Percentiles rank a stretch among this genome's conserved stretches.
Evolutionary conservation across 2,113 vertebrate genomes (phyloP).

Genomic region (Bagarius yarrelli): DNA sequence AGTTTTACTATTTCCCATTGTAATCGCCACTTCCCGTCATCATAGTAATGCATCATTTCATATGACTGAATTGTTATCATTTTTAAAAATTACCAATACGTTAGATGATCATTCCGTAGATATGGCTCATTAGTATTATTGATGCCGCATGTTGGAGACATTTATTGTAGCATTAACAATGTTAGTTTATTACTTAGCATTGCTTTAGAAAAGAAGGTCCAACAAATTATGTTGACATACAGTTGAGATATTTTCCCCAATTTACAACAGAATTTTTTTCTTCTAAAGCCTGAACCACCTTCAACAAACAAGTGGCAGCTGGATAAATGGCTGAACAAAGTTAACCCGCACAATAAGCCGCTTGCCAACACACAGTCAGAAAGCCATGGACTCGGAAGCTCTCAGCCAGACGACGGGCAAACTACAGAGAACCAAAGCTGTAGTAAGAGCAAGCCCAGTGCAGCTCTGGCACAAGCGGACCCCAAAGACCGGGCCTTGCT

Average conservation of each 20-base stretch:
- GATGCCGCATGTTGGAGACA: slow-evolving; percentile 10
- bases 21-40: slow-evolving; percentile 46
- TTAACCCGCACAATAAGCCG: slow-evolving; percentile 91
- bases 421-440: slow-evolving; percentile 65
- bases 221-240: not conserved
- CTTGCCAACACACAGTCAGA: slow-evolving; percentile 86
- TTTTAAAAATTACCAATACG: slow-evolving; percentile 44
- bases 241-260: not conserved
- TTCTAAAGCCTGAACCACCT: slow-evolving; percentile 70
- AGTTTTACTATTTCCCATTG: slow-evolving; percentile 44
- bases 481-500: slow-evolving; percentile 59
- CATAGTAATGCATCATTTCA: slow-evolving; percentile 45
- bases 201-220: not conserved
- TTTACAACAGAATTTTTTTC: slow-evolving; percentile 3
- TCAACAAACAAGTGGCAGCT: slow-evolving; percentile 80
- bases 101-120: slow-evolving; percentile 27
- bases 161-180: not conserved
- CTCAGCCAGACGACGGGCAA: slow-evolving; percentile 71
- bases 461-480: slow-evolving; percentile 56
- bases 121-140: slow-evolving; percentile 36
- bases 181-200: not conserved
- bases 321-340: slow-evolving; percentile 86
- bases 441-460: slow-evolving; percentile 49
- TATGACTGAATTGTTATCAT: slow-evolving; percentile 55
- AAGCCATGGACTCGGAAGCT: slow-evolving; percentile 70